Base-by-base conservation (phyloP, 2,113 vertebrate species). In the Brienomyrus longianalis region DNA sequence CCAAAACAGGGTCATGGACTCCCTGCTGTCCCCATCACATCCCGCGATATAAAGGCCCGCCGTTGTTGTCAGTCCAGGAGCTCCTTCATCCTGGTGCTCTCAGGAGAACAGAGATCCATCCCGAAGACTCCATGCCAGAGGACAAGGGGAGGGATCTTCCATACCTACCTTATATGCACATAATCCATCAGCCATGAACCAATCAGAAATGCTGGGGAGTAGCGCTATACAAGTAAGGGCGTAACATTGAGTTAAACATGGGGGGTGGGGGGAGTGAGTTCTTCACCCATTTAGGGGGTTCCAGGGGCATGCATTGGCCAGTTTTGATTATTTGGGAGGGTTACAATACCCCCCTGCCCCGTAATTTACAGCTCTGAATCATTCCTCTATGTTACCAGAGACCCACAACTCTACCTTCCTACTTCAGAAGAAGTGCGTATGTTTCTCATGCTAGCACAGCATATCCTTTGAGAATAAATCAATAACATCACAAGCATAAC, bases 61-160 rank as follows among this genome's bases (percentile, higher is more conserved):
- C 95, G 95, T 95, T 91, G 56, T 93, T 93, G 93, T 23, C 1
- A 91, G 89, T 70, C 62, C n/a, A 95, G 96, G 96, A 97, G 95
- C 95, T 94, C 92, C 96, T 95, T 95, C 94, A 54, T 90, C 8
- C 92, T 95, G 94, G 95, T 96, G 74, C 96, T 95, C 95, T 96
- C 96, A 93, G 93, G 95, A 96, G 95, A 95, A 96, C 94, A 92
- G 94, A 92, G 96, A 93, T 92, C 93, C 94, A 90, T 91, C 94
- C 93, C 92, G 93, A 70, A 77, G 92, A 94, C 94, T 94, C 77
- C 17, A 93, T 93, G 93, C 92, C 93, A 95, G 93, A 91, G 95
- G 90, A 92, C 93, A 94, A 94, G 83, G 93, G 96, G 94, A 93
- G 59, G 39, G 94, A 74, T 92, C 92, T 93, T 94, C 93, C 95